Base-by-base conservation (phyloP, 2,797 vertebrate genomes). In the Manis crassicaudata region DNA sequence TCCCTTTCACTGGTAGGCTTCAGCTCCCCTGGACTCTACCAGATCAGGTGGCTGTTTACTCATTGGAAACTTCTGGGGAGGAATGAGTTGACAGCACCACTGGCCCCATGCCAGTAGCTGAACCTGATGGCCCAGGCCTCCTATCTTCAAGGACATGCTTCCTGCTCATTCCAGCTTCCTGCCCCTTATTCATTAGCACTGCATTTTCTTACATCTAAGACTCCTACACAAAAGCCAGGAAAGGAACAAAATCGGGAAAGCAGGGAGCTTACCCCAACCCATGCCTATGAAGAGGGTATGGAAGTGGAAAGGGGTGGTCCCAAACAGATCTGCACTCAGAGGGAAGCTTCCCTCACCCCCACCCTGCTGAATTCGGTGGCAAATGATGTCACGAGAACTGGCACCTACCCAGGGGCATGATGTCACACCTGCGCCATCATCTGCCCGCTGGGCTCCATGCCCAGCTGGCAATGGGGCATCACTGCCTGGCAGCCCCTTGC, bases 361-460 rank as follows among this genome's bases (percentile, higher is more conserved):
- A 29, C 46, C 75, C 84, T 54, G 13, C 88, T 86, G 79, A 68
- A 87, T 93, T 67, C 14, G 29, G 56, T 72, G 29, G 68, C 2
- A 32, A 97, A 94, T 97, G 97, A 98, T 37, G 81, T 80, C 93
- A 97, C 96, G 86, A 97, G 89, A 90, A 96, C 94, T 97, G 97
- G 97, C 97, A 93, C 75, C 89, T 77, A 40, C 63, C 97, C 97
- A 98, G 85, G 94, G 81, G 89, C 70, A 97, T 97, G 97, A 98
- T 85, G 97, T 97, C 97, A 98, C 83, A 84, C 60, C 91, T 8
- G 37, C 73, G 21, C 93, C 91, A 92, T 58, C 10, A 7, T 97
- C 97, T 95, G 82, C 92, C 94, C 3, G 0, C 96, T 90, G 89
- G 97, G 95, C 97, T 95, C 67, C 9, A 37, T 0, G 96, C 97